These are phyloP conservation scores for Mormoops blainvillei DNA, from an alignment of 2,113 vertebrate genomes.

Conservation along the genomic window DNA sequence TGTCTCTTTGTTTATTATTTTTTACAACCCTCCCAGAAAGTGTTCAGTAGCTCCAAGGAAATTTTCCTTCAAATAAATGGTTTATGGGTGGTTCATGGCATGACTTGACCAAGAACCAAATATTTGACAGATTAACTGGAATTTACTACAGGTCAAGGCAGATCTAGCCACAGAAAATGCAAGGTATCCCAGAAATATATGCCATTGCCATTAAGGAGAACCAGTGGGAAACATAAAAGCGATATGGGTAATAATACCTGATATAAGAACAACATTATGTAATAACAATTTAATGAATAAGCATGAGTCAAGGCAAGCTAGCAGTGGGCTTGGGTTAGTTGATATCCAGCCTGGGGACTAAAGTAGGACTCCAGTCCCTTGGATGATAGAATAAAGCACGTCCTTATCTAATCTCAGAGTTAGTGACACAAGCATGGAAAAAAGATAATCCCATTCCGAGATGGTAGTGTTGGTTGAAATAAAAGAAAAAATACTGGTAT, in stretches of 20 bases:
- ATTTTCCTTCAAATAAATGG: not conserved
- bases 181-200: not conserved
- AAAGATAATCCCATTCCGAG: not conserved
- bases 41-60: not conserved
- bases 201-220: not conserved
- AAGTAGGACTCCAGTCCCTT: not conserved
- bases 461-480: not conserved
- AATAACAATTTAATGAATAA: not conserved
- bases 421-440: not conserved
- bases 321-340: not conserved
- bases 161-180: not conserved
- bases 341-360: not conserved
- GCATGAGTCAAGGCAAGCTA: not conserved
- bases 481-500: not conserved
- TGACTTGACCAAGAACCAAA: not conserved
- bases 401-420: not conserved
- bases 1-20: not conserved
- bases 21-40: not conserved
- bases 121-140: not conserved
- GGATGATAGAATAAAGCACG: not conserved
- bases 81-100: not conserved
- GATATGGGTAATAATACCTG: not conserved
- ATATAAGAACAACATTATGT: not conserved
- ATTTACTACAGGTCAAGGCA: not conserved
- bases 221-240: not conserved